These are phyloP conservation scores for Dynastes hyllus DNA, from an alignment of 2,888 invertebrate genomes.

Conservation along the genomic window DNA sequence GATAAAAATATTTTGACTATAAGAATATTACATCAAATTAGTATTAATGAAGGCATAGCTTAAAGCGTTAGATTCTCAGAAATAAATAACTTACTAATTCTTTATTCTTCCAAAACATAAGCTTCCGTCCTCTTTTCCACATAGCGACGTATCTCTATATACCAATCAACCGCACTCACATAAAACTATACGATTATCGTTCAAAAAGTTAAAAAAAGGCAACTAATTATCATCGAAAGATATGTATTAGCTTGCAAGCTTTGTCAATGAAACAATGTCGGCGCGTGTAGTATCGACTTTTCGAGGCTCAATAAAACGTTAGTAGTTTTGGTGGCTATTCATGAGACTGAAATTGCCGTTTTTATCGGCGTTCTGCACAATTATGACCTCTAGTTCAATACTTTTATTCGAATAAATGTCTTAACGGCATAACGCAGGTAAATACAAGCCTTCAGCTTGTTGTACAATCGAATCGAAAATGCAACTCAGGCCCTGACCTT, in stretches of 20 bases:
- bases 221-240: slow-evolving; percentile 23
- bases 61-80: not conserved
- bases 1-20: too few species aligned
- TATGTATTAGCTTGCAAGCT: slow-evolving; percentile 15
- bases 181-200: not conserved
- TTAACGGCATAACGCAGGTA: slow-evolving; percentile 35
- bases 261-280: not conserved
- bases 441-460: not conserved
- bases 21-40: too few species aligned
- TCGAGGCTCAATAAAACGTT: slow-evolving; percentile 18
- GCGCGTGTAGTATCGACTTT: slow-evolving; percentile 15
- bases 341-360: slow-evolving; percentile 24
- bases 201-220: not conserved
- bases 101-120: slow-evolving; percentile 38
- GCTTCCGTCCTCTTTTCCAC: slow-evolving; percentile 20
- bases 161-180: not conserved
- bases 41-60: too few species aligned
- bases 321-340: slow-evolving; percentile 13
- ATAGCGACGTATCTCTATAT: not conserved
- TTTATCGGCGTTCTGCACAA: slow-evolving; percentile 24
- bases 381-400: slow-evolving; percentile 45
- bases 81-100: slow-evolving; percentile 20
- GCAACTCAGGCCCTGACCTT: slow-evolving; percentile 45
- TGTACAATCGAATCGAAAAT: slow-evolving; percentile 16
- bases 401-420: slow-evolving; percentile 40